phyloP scores from a whole-genome alignment of 64 coral and sea anemone species.

The Montipora capricornis region DNA sequence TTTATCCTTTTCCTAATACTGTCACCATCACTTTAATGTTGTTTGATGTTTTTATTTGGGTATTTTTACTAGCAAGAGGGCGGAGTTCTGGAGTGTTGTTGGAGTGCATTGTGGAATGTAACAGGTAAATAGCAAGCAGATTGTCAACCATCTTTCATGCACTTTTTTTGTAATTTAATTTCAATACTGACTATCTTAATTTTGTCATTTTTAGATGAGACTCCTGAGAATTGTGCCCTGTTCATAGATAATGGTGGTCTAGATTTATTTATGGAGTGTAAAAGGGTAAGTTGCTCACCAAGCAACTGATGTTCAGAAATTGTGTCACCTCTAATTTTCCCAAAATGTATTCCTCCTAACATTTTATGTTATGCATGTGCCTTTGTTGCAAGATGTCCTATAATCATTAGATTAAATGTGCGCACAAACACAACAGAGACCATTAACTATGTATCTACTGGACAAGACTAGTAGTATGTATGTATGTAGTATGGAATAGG shows the following conservation, averaged over 20 bases:
- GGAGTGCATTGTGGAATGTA: slow-evolving; percentile 94
- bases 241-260: slow-evolving; percentile 78
- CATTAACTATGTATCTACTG: too few species aligned
- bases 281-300: slow-evolving; percentile 21
- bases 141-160: neutral
- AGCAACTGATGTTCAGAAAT: too few species aligned
- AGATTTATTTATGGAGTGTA: slow-evolving; percentile 74
- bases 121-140: slow-evolving; percentile 54
- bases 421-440: too few species aligned
- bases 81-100: slow-evolving; percentile 87
- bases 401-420: too few species aligned
- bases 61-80: slow-evolving; percentile 24
- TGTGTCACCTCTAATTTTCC: too few species aligned
- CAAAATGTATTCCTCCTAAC: too few species aligned
- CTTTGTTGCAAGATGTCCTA: too few species aligned
- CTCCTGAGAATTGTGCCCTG: slow-evolving; percentile 83
- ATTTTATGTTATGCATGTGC: too few species aligned
- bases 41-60: neutral
- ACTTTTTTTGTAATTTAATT: neutral
- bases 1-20: too few species aligned
- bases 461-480: too few species aligned
- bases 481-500: too few species aligned
- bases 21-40: neutral
- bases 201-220: slow-evolving; percentile 67
- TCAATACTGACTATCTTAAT: neutral